Evolutionary conservation across 2,888 invertebrate genomes (phyloP).

Genomic region (Bruchidius siliquastri): DNA sequence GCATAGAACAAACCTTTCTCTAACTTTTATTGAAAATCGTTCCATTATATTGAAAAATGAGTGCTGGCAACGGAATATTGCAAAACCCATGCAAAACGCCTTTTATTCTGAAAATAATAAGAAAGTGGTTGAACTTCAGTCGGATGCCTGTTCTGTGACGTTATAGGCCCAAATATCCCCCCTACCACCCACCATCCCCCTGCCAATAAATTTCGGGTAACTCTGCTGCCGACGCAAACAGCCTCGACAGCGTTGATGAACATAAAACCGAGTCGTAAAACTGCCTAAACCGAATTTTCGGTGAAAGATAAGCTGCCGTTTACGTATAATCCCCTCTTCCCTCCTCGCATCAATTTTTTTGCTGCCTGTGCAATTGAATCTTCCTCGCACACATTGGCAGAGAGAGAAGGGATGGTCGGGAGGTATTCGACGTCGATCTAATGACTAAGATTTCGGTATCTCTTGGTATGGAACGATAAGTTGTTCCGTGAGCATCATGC

Average conservation of each 20-base stretch:
- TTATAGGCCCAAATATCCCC: background rate
- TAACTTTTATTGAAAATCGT: too few relatives aligned
- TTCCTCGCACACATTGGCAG: background rate
- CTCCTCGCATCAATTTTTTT: background rate
- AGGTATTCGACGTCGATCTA: too few relatives aligned
- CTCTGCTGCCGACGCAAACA: background rate
- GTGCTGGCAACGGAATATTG: too few relatives aligned
- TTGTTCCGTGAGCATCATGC: too few relatives aligned
- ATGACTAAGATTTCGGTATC: too few relatives aligned
- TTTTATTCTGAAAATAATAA: too few relatives aligned
- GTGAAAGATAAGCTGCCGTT: background rate
- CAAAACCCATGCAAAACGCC: too few relatives aligned
- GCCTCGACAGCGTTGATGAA: background rate
- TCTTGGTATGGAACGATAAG: too few relatives aligned
- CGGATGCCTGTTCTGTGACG: background rate
- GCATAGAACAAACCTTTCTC: too few relatives aligned
- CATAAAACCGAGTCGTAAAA: background rate
- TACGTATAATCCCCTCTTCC: background rate
- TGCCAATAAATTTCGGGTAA: background rate
- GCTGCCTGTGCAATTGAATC: background rate
- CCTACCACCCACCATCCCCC: background rate
- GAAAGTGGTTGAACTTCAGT: background rate
- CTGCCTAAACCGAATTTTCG: background rate
- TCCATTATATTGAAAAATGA: too few relatives aligned
- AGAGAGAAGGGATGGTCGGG: too few relatives aligned